These are phyloP conservation scores for Sylvia atricapilla DNA, from an alignment of 2,113 vertebrate genomes.

Conservation along the genomic window DNA sequence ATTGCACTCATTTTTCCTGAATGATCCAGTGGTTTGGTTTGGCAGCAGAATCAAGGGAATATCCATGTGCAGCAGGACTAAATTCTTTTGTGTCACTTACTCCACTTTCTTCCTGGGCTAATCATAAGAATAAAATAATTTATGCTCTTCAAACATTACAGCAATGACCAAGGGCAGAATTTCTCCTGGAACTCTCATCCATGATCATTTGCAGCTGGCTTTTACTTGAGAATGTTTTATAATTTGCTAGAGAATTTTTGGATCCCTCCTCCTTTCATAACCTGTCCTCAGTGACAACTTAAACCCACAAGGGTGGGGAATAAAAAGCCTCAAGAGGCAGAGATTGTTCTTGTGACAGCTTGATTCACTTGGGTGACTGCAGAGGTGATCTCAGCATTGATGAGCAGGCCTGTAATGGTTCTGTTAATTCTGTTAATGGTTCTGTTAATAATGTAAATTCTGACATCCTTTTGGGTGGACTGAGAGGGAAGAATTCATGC, in stretches of 20 bases:
- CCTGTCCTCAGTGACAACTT: neutral
- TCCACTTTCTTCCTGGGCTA: neutral
- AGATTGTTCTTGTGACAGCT: neutral
- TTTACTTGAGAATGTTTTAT: neutral
- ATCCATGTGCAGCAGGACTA: neutral
- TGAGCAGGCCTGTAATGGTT: neutral
- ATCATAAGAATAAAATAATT: neutral
- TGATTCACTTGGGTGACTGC: neutral
- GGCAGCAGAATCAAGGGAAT: neutral
- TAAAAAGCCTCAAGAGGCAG: neutral
- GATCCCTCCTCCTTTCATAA: neutral
- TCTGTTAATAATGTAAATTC: neutral
- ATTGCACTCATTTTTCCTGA: neutral
- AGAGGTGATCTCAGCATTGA: neutral
- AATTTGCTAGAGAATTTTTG: neutral
- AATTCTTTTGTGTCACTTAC: neutral
- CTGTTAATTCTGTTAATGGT: neutral
- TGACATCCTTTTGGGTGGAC: neutral
- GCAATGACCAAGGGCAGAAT: neutral
- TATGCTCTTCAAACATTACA: fast-evolving
- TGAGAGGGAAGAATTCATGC: neutral
- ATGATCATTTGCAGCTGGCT: neutral
- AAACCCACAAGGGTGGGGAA: neutral
- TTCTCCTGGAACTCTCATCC: neutral
- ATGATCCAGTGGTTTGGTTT: neutral